Conservation (phyloP, 1,140 invertebrate genomes). For the Cecropterus lyciades region DNA sequence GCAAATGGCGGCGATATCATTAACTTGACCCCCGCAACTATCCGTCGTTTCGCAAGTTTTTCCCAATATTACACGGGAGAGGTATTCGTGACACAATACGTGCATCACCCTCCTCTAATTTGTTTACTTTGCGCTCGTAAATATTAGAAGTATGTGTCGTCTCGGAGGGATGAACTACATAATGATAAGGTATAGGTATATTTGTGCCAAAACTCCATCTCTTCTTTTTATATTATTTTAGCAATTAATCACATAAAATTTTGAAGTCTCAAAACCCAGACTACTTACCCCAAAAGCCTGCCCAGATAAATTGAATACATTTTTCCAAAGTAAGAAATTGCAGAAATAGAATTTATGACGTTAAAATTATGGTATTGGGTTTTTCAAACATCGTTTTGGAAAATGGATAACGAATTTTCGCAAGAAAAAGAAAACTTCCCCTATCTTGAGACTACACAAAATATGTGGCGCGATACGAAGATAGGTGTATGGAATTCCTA, state of each 20-base stretch:
- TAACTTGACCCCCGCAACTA: conserved; percentile 82
- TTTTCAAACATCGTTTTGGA: conserved; percentile 46
- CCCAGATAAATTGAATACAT: conserved; percentile 8
- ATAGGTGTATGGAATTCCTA: conserved; percentile 73
- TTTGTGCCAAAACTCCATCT: no score
- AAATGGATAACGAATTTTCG: conserved; percentile 53
- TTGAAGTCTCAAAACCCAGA: no score
- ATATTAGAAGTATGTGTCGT: not conserved
- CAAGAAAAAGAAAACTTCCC: conserved; percentile 57
- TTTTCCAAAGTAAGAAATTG: conserved; percentile 8
- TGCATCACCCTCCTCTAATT: conserved; percentile 41
- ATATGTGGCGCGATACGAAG: conserved; percentile 68
- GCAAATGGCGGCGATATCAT: conserved; percentile 81
- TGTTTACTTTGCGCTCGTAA: conserved; percentile 40
- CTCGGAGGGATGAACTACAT: not conserved
- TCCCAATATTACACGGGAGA: conserved; percentile 76
- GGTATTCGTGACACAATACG: conserved; percentile 54
- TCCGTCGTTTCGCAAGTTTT: conserved; percentile 75
- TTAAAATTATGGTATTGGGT: conserved; percentile 46
- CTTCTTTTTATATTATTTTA: no score
- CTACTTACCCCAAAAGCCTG: not conserved
- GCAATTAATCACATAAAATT: no score
- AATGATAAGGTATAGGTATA: not conserved
- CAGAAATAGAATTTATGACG: conserved; percentile 33
- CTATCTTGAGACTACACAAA: conserved; percentile 61